Conservation (phyloP, 92 coral and sea anemone species). For the Nematostella vectensis region DNA sequence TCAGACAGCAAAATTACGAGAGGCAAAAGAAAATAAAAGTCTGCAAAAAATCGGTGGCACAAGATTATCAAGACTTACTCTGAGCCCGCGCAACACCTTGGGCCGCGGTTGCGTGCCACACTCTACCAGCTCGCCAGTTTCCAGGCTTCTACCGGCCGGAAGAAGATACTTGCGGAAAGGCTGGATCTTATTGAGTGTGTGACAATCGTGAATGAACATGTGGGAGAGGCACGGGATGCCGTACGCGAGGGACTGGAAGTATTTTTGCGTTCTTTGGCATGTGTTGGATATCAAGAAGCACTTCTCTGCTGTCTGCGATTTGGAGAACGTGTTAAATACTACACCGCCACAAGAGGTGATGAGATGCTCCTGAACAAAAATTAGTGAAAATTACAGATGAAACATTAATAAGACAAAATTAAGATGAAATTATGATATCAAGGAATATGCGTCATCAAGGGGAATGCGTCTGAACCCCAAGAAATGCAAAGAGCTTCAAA, state of each 20-base stretch:
- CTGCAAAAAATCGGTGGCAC: too few species aligned
- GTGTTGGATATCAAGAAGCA: slow-evolving; percentile 71
- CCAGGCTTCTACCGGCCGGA: slow-evolving; percentile 74
- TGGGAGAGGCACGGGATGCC: slow-evolving; percentile 89
- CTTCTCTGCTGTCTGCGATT: slow-evolving; percentile 57
- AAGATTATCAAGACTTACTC: too few species aligned
- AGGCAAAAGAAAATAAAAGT: not conserved
- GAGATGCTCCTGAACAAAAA: too few species aligned
- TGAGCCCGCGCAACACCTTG: slow-evolving; percentile 53
- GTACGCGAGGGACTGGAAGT: slow-evolving; percentile 75
- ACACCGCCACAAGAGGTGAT: slow-evolving; percentile 93
- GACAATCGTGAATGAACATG: slow-evolving; percentile 75
- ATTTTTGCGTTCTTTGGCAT: slow-evolving; percentile 77
- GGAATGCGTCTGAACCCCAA: too few species aligned
- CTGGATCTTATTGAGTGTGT: slow-evolving; percentile 28
- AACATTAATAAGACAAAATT: too few species aligned
- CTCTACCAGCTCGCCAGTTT: slow-evolving; percentile 66
- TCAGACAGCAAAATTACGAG: not conserved
- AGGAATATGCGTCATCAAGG: too few species aligned
- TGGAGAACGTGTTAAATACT: slow-evolving; percentile 44
- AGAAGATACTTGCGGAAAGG: slow-evolving; percentile 57
- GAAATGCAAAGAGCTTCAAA: too few species aligned
- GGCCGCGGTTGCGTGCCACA: slow-evolving; percentile 35
- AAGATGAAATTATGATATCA: too few species aligned
- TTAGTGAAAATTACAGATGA: too few species aligned